Evolutionary conservation across 1,140 invertebrate genomes (phyloP).

Genomic region (Tetramorium simillimum): DNA sequence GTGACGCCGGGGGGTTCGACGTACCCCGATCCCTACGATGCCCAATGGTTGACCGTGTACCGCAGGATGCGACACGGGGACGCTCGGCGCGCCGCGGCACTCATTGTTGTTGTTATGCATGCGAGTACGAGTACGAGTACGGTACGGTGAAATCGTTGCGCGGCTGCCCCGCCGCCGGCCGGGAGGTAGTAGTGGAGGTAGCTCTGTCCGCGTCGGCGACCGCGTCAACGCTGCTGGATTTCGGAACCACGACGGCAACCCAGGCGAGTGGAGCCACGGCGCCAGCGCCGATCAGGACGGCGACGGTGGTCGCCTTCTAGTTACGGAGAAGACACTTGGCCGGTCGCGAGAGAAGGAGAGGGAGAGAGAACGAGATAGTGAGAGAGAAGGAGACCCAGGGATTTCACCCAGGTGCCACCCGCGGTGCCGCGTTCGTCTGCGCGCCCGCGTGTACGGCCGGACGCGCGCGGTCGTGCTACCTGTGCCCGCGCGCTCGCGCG

Average conservation of each 20-base stretch:
- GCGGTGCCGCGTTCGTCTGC: constrained; percentile 11
- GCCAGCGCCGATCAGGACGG: constrained; percentile 63
- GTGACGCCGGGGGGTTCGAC: constrained; percentile 66
- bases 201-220: background rate
- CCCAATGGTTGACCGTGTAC: constrained; percentile 83
- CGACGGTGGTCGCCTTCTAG: constrained; percentile 33
- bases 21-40: constrained; percentile 77
- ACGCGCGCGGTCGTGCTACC: constrained; percentile 37
- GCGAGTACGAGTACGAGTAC: constrained; percentile 64
- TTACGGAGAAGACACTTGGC: background rate
- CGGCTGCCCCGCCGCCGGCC: constrained; percentile 40
- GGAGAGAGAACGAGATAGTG: no score
- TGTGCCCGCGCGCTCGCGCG: constrained; percentile 13
- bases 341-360: no score
- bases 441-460: background rate
- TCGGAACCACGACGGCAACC: background rate
- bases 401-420: background rate
- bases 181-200: background rate
- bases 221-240: background rate
- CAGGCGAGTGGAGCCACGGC: constrained; percentile 14
- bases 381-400: no score
- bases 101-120: constrained; percentile 73
- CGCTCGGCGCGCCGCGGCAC: constrained; percentile 80
- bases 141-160: constrained; percentile 65
- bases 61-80: constrained; percentile 79